These are phyloP conservation scores for Panzeria rudis DNA, from an alignment of 2,888 invertebrate species.

Conservation along the genomic window DNA sequence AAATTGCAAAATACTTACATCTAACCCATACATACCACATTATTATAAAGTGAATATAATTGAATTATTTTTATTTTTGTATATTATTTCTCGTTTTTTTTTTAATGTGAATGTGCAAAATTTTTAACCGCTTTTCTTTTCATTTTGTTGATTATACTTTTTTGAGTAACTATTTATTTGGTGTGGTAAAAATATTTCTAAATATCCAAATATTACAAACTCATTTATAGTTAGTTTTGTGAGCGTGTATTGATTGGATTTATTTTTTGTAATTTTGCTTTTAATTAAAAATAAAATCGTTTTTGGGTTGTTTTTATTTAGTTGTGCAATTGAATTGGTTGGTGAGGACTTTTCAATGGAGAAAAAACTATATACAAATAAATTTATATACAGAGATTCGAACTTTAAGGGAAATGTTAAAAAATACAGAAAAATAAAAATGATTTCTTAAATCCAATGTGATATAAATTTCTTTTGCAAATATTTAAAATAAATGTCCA, in stretches of 20 bases:
- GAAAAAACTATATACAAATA: background rate
- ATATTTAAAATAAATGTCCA: no score
- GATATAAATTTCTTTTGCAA: no score
- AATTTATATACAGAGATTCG: background rate
- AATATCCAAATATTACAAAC: conserved; percentile 28
- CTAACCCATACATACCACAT: conserved; percentile 30
- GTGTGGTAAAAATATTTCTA: conserved; percentile 23
- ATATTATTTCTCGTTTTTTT: background rate
- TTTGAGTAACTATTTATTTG: conserved; percentile 1
- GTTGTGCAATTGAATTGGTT: conserved; percentile 16
- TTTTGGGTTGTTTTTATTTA: conserved; percentile 18
- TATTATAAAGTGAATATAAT: conserved; percentile 41
- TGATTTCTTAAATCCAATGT: no score
- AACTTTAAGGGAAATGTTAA: background rate
- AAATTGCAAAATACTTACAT: no score
- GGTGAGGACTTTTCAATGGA: background rate
- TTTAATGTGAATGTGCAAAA: conserved; percentile 2
- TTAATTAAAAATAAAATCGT: conserved; percentile 41
- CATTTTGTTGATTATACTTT: background rate
- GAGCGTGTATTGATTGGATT: background rate
- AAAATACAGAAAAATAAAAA: no score
- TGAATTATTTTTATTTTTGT: conserved; percentile 49
- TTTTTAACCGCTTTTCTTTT: background rate
- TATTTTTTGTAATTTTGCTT: conserved; percentile 28
- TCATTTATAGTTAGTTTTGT: conserved; percentile 19